These are phyloP conservation scores for Delphinapterus leucas DNA, from an alignment of 2,113 vertebrate species.

Conservation along the genomic window DNA sequence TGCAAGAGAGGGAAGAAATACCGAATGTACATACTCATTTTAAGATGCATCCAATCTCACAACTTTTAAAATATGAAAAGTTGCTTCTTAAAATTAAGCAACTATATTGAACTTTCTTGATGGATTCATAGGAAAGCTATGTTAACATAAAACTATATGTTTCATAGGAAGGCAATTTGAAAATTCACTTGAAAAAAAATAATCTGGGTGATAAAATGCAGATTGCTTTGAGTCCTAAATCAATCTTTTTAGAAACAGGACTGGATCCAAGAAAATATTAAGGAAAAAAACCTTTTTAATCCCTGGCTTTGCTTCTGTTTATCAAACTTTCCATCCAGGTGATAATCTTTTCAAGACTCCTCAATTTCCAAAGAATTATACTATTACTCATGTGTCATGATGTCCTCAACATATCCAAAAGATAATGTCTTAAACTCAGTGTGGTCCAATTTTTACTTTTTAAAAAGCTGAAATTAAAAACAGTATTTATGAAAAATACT, in stretches of 20 bases:
- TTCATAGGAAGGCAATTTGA: neutral
- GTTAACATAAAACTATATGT: neutral
- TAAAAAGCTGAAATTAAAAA: neutral
- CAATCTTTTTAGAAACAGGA: neutral
- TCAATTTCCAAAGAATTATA: neutral
- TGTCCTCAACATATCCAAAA: neutral
- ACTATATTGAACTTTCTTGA: neutral
- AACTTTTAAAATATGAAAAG: neutral
- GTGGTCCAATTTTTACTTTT: neutral
- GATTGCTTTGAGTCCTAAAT: neutral
- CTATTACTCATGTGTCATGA: neutral
- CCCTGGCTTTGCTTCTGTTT: neutral
- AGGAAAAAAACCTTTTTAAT: neutral
- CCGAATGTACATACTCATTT: neutral
- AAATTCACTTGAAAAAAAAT: neutral
- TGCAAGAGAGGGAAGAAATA: neutral
- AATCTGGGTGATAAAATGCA: neutral
- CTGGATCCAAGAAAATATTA: neutral
- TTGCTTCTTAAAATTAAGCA: neutral
- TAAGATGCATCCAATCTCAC: neutral
- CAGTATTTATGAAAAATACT: neutral
- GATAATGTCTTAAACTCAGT: neutral
- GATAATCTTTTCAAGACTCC: neutral
- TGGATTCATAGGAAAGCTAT: neutral
- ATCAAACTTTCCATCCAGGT: neutral